These are phyloP conservation scores for Panthera leo DNA, from an alignment of 2,113 vertebrate genomes.

Conservation along the genomic window DNA sequence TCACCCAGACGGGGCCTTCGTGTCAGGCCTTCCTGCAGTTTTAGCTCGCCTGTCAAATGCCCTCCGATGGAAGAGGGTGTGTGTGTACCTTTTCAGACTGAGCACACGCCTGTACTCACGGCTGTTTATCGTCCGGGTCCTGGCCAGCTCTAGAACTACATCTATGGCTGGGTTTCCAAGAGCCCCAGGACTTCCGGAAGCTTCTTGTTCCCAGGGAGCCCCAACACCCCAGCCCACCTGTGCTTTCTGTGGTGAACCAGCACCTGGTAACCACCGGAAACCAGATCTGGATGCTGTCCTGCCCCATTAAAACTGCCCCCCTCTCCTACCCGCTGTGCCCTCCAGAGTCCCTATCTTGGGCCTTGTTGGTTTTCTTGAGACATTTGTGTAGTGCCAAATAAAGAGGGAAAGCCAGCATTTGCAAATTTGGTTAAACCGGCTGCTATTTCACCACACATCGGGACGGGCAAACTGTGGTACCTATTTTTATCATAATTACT, in stretches of 20 bases:
- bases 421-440: not conserved
- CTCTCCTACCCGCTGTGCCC: not conserved
- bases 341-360: not conserved
- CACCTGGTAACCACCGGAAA: not conserved
- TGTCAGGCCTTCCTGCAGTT: not conserved
- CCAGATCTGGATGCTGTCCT: not conserved
- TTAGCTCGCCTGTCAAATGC: not conserved
- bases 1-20: accelerated
- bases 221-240: not conserved
- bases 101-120: not conserved
- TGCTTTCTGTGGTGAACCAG: not conserved
- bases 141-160: not conserved
- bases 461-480: not conserved
- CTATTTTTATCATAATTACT: constrained; percentile 50
- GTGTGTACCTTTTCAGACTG: too few species aligned
- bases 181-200: not conserved
- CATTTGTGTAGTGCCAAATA: not conserved
- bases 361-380: not conserved
- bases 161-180: not conserved
- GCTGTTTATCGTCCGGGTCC: not conserved
- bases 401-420: not conserved
- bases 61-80: not conserved
- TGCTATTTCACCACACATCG: not conserved
- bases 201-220: not conserved
- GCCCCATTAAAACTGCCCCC: not conserved